These are phyloP conservation scores for Poeciliopsis occidentalis DNA, from an alignment of 2,113 vertebrate species.

Conservation along the genomic window DNA sequence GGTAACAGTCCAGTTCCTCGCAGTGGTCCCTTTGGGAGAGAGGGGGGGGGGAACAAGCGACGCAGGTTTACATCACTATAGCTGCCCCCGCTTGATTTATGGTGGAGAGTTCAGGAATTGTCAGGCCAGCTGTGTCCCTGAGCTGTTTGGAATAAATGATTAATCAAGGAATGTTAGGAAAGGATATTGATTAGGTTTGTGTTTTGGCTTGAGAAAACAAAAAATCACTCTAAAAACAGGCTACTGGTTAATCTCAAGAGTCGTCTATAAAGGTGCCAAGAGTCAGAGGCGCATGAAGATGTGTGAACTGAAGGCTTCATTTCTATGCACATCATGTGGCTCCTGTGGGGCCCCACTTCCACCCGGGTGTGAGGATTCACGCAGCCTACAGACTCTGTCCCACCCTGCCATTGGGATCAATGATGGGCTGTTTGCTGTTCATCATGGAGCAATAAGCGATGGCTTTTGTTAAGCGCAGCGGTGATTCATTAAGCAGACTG, in stretches of 20 bases:
- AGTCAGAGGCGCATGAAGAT: constrained; percentile 17
- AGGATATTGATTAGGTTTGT: constrained; percentile 20
- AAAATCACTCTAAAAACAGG: too few relatives aligned
- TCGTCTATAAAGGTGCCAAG: constrained; percentile 16
- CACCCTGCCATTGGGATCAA: constrained; percentile 60
- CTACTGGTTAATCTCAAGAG: too few relatives aligned
- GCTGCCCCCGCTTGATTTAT: background rate
- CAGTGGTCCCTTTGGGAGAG: constrained; percentile 29
- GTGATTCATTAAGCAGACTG: constrained; percentile 75
- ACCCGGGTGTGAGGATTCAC: constrained; percentile 67
- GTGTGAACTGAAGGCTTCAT: constrained; percentile 55
- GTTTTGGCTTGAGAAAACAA: background rate
- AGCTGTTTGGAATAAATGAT: constrained; percentile 40
- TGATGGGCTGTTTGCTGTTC: constrained; percentile 79
- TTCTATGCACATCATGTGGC: constrained; percentile 53
- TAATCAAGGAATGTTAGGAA: constrained; percentile 17
- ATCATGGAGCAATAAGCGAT: constrained; percentile 79
- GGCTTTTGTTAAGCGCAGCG: constrained; percentile 53
- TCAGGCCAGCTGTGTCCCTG: constrained; percentile 22
- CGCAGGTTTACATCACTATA: too few relatives aligned
- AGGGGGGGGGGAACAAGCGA: background rate
- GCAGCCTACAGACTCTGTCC: background rate
- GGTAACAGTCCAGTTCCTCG: constrained; percentile 48
- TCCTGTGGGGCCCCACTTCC: constrained; percentile 53
- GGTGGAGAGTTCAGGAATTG: constrained; percentile 54